These are phyloP conservation scores for Lydus trimaculatus DNA, from an alignment of 2,888 invertebrate species.

Conservation along the genomic window DNA sequence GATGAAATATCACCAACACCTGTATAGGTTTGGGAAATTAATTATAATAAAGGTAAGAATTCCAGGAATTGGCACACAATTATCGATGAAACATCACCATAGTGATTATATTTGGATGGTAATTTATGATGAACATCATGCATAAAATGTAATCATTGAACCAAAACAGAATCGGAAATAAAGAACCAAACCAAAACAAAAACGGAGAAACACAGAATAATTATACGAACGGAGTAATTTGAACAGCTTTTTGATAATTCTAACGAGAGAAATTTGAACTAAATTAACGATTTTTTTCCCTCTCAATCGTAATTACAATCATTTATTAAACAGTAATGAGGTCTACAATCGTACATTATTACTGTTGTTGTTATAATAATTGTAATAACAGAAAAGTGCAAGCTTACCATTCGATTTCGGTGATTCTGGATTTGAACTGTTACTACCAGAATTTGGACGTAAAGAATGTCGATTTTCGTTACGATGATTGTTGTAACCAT, in stretches of 20 bases:
- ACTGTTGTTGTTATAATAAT: not conserved
- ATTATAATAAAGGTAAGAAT: not conserved
- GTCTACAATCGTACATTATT: constrained; percentile 7
- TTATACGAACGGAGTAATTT: constrained; percentile 28
- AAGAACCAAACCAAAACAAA: not conserved
- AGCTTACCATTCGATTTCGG: constrained; percentile 55
- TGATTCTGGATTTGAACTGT: constrained; percentile 57
- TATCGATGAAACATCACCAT: constrained; percentile 25
- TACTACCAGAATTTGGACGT: constrained; percentile 63
- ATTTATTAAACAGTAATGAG: constrained; percentile 35
- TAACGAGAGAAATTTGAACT: constrained; percentile 44
- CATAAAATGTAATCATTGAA: not conserved
- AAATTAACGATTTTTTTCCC: constrained; percentile 40
- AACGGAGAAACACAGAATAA: not conserved
- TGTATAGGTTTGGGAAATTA: constrained; percentile 20
- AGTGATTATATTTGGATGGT: no score
- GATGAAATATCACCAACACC: constrained; percentile 10
- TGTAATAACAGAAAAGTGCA: not conserved
- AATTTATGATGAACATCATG: not conserved
- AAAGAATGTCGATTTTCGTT: constrained; percentile 55
- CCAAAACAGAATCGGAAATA: no score
- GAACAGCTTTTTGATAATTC: constrained; percentile 39
- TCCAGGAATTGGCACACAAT: not conserved
- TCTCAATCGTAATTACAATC: constrained; percentile 34
- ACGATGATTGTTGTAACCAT: constrained; percentile 77